A percentile compares a stretch with the other conserved stretches of the same genome.
Evolutionary conservation across 1,140 invertebrate species (phyloP).

Genomic region (Aporrectodea caliginosa): DNA sequence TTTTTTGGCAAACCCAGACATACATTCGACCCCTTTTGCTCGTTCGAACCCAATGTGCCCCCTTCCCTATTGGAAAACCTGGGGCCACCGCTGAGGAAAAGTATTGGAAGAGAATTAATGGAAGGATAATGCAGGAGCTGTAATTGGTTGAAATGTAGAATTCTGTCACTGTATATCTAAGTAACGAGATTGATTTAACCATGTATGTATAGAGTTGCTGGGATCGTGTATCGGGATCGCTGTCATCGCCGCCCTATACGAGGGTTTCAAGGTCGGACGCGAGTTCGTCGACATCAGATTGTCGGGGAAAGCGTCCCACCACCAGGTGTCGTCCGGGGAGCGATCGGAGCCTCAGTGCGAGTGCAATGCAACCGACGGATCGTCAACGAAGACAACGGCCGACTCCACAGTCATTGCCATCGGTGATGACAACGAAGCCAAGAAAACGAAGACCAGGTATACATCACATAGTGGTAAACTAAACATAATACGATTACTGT

Average conservation of each 20-base stretch:
- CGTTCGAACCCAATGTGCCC: no score
- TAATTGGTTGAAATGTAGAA: no score
- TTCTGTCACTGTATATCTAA: not conserved
- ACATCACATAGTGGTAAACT: no score
- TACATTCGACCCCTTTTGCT: no score
- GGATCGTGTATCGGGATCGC: conserved; percentile 34
- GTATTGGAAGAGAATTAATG: no score
- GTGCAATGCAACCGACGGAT: not conserved
- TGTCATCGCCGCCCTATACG: conserved; percentile 35
- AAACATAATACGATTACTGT: no score
- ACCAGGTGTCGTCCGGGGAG: not conserved
- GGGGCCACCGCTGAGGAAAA: no score
- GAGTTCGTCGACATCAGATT: conserved; percentile 36
- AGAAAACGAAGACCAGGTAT: no score
- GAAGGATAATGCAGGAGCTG: not conserved
- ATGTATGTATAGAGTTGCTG: conserved; percentile 18
- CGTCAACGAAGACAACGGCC: not conserved
- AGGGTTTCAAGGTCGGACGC: conserved; percentile 36
- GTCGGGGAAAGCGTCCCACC: not conserved
- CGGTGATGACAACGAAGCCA: not conserved
- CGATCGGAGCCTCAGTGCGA: not conserved
- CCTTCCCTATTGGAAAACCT: no score
- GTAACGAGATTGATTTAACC: not conserved
- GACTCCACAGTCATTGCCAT: not conserved
- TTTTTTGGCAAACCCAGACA: no score